These are phyloP conservation scores for Drosophila obscura DNA, from an alignment of 1,140 invertebrate species.

Conservation along the genomic window DNA sequence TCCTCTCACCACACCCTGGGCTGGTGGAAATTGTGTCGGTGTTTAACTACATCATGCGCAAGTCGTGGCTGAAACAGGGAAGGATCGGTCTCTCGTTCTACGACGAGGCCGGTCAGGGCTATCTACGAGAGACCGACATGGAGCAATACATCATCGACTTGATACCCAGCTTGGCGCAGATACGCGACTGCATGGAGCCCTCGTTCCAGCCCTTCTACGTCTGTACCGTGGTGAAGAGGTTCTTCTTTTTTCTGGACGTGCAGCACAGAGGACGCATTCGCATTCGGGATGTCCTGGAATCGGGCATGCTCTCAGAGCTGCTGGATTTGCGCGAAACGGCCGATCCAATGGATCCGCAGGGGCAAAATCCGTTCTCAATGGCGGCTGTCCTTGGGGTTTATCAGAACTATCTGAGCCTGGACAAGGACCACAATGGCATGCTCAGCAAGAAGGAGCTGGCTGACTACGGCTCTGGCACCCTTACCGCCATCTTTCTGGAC, in stretches of 20 bases:
- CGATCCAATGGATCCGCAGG: constrained; percentile 90
- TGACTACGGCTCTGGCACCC: constrained; percentile 94
- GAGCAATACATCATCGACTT: constrained; percentile 97
- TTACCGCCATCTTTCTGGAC: constrained; percentile 96
- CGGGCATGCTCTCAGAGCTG: constrained; percentile 96
- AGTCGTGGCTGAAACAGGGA: constrained; percentile 97
- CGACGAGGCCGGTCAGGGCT: constrained; percentile 96
- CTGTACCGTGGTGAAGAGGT: constrained; percentile 97
- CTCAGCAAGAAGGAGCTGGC: constrained; percentile 94
- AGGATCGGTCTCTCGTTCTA: constrained; percentile 96
- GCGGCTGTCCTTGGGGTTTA: constrained; percentile 95
- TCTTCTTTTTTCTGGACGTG: constrained; percentile 97
- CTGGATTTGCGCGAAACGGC: constrained; percentile 92
- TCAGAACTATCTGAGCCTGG: constrained; percentile 96
- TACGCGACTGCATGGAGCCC: constrained; percentile 93
- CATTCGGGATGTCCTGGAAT: constrained; percentile 95
- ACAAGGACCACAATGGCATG: constrained; percentile 98
- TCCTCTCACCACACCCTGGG: constrained; percentile 90
- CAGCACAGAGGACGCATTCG: constrained; percentile 93
- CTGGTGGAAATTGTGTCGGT: constrained; percentile 92
- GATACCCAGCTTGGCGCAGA: constrained; percentile 94
- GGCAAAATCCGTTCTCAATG: constrained; percentile 97
- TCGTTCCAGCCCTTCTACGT: constrained; percentile 98
- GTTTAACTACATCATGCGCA: constrained; percentile 97
- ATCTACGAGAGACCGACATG: constrained; percentile 94